Conservation (phyloP, 2,797 vertebrate species). For the Philypnodon macrostomus region DNA sequence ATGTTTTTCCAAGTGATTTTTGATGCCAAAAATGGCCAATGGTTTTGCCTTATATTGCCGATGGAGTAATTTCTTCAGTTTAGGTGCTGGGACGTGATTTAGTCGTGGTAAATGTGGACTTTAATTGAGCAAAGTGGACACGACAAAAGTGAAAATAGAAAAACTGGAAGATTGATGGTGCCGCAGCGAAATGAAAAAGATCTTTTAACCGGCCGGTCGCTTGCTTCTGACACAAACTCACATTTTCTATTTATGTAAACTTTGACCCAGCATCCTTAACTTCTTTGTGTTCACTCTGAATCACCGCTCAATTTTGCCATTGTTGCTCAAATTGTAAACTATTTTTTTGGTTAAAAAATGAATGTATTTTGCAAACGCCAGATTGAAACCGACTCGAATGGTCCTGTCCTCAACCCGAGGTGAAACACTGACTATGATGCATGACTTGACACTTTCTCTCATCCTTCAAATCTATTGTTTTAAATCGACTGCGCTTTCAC, state of each 20-base stretch:
- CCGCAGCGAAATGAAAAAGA: constrained; percentile 46
- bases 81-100: constrained; percentile 51
- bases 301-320: constrained; percentile 21
- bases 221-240: too few relatives aligned
- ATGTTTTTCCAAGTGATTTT: constrained; percentile 12
- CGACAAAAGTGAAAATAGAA: constrained; percentile 64
- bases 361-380: constrained; percentile 37
- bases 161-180: constrained; percentile 56
- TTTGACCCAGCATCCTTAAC: constrained; percentile 24
- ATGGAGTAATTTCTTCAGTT: constrained; percentile 61
- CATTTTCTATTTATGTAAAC: constrained; percentile 19
- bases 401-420: constrained; percentile 58
- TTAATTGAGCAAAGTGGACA: constrained; percentile 60
- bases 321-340: constrained; percentile 23
- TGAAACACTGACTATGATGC: constrained; percentile 70
- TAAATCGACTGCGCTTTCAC: constrained; percentile 73
- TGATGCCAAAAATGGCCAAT: constrained; percentile 28
- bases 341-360: constrained; percentile 20
- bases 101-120: constrained; percentile 59
- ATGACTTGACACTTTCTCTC: constrained; percentile 71
- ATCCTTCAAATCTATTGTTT: constrained; percentile 77
- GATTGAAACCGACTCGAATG: constrained; percentile 54
- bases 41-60: constrained; percentile 42
- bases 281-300: constrained; percentile 21
- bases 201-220: constrained; percentile 27